phyloP scores from a whole-genome alignment of 2,113 vertebrate genomes.

The Halichoerus grypus region DNA sequence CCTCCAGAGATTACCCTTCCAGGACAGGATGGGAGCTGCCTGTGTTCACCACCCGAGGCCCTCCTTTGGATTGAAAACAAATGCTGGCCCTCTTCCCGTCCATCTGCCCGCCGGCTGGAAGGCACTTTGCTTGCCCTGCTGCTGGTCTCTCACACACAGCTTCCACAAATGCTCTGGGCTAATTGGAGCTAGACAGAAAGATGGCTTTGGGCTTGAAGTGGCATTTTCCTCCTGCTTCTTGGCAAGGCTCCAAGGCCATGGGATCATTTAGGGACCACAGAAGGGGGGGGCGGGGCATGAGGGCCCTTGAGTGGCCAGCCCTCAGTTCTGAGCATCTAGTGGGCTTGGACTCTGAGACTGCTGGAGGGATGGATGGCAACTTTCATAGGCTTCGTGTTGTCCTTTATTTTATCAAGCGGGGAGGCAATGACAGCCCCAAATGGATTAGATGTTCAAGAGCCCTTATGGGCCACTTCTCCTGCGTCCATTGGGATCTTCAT shows the following conservation, averaged over 20 bases:
- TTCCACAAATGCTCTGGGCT: not conserved
- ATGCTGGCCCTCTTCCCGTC: not conserved
- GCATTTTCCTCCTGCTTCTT: conserved; percentile 1
- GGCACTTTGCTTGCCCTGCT: not conserved
- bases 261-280: not conserved
- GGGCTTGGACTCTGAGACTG: not conserved
- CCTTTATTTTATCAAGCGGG: conserved; percentile 26
- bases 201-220: not conserved
- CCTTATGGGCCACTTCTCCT: conserved; percentile 57
- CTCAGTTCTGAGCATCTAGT: not conserved
- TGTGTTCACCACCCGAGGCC: not conserved
- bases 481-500: not conserved
- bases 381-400: not conserved
- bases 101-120: not conserved
- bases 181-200: not conserved
- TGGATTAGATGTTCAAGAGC: conserved; percentile 59
- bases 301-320: not conserved
- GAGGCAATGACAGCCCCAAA: not conserved
- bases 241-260: conserved; percentile 4
- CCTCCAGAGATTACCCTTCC: not conserved
- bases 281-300: not conserved
- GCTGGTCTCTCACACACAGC: not conserved
- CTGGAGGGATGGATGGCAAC: not conserved
- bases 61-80: not conserved
- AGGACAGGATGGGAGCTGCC: not conserved